Conservation (phyloP, 1,140 invertebrate species). For the Dreissena rostriformis region DNA sequence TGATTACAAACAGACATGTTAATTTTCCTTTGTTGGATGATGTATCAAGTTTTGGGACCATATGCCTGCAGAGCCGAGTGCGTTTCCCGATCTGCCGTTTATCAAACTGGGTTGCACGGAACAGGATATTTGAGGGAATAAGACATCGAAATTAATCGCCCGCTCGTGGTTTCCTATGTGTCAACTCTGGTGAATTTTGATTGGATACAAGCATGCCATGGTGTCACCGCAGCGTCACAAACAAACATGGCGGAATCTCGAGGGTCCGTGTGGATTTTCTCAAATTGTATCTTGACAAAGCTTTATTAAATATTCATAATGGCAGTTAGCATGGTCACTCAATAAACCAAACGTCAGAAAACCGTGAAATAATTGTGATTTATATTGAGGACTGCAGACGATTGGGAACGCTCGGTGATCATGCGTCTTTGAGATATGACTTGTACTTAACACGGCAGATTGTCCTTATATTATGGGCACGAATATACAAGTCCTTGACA, state of each 20-base stretch:
- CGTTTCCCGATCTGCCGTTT: conserved; percentile 22
- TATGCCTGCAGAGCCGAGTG: conserved; percentile 42
- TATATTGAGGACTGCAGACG: conserved; percentile 20
- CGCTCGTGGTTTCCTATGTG: conserved; percentile 48
- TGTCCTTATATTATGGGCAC: too few relatives aligned
- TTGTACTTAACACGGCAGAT: too few relatives aligned
- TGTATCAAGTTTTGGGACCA: conserved; percentile 49
- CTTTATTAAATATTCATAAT: conserved; percentile 58
- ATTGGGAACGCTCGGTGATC: too few relatives aligned
- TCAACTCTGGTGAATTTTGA: conserved; percentile 46
- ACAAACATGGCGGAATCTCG: conserved; percentile 54
- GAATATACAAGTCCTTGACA: too few relatives aligned
- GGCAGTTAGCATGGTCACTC: conserved; percentile 35
- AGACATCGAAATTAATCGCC: conserved; percentile 49
- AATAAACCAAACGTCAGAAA: conserved; percentile 43
- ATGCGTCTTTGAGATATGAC: too few relatives aligned
- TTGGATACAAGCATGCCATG: conserved; percentile 40
- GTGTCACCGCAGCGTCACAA: conserved; percentile 43
- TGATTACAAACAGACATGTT: conserved; percentile 27
- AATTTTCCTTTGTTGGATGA: conserved; percentile 45
- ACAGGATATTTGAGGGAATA: conserved; percentile 53
- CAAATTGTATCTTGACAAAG: conserved; percentile 56
- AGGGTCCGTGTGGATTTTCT: conserved; percentile 53
- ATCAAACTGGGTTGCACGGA: conserved; percentile 36
- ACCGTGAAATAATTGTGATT: conserved; percentile 32